These are phyloP conservation scores for Aurelia aurita DNA, from an alignment of 30 jellyfish, hydroid and myxozoan species.

Conservation along the genomic window DNA sequence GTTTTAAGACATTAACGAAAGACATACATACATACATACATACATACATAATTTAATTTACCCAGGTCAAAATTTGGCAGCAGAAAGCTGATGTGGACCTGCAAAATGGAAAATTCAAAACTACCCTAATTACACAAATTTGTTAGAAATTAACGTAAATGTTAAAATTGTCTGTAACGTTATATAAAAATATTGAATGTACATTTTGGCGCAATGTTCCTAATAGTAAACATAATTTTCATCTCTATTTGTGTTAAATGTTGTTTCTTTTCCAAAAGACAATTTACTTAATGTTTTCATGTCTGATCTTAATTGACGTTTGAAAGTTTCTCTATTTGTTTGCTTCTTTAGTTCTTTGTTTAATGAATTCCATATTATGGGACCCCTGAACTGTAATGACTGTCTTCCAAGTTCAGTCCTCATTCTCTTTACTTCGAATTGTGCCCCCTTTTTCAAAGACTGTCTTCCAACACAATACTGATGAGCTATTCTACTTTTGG, in stretches of 20 bases:
- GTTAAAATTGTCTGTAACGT: constrained; percentile 29
- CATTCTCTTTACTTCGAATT: constrained; percentile 17
- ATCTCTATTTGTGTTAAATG: constrained; percentile 29
- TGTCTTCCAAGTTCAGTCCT: constrained; percentile 53
- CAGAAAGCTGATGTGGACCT: constrained; percentile 52
- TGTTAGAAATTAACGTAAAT: constrained; percentile 19
- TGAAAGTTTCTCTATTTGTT: constrained; percentile 37
- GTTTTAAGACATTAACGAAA: too few species aligned
- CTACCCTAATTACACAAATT: constrained; percentile 32
- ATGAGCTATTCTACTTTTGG: constrained; percentile 28
- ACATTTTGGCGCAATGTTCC: constrained; percentile 1
- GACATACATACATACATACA: too few species aligned
- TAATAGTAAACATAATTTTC: constrained; percentile 25
- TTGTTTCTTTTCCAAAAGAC: constrained; percentile 43
- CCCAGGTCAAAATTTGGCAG: constrained; percentile 38
- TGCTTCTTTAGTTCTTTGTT: constrained; percentile 44
- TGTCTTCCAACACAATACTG: constrained; percentile 16
- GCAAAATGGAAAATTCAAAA: constrained; percentile 16
- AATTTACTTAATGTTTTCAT: constrained; percentile 25
- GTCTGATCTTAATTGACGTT: constrained; percentile 35
- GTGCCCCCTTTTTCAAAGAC: constrained; percentile 33
- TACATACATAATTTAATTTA: constrained; percentile 34
- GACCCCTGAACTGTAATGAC: constrained; percentile 33
- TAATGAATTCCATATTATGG: constrained; percentile 37
- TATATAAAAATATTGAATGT: constrained; percentile 3